phyloP scores from a whole-genome alignment of 2,797 vertebrate genomes.

The Coranthus polyacanthus region DNA sequence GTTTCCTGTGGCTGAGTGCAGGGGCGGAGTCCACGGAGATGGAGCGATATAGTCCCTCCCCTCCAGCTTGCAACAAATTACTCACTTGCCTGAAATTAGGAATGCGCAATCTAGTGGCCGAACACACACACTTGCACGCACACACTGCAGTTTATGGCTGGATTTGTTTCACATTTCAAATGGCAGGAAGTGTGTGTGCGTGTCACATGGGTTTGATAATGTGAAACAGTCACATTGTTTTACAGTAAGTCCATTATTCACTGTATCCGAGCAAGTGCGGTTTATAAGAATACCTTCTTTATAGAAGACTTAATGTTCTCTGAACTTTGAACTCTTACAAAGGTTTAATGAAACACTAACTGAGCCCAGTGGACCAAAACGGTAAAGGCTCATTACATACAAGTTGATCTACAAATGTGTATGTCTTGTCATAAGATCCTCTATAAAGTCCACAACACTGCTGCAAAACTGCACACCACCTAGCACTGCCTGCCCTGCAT shows the following conservation, averaged over 20 bases:
- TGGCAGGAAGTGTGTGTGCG: conserved; percentile 6
- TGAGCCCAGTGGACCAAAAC: not conserved
- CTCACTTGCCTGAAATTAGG: conserved; percentile 76
- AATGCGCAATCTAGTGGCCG: conserved; percentile 75
- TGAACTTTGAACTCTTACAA: conserved; percentile 13
- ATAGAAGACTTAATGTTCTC: not conserved
- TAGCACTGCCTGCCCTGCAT: no score
- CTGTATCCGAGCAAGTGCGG: not conserved
- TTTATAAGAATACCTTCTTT: not conserved
- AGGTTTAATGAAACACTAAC: conserved; percentile 3
- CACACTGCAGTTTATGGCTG: conserved; percentile 17
- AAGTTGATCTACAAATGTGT: not conserved
- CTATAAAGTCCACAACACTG: no score
- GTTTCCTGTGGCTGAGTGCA: conserved; percentile 85
- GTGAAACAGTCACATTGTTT: conserved; percentile 18
- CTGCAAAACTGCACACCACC: no score
- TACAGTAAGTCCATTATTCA: conserved; percentile 11
- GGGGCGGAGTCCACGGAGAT: conserved; percentile 81
- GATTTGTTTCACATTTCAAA: conserved; percentile 1
- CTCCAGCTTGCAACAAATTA: conserved; percentile 69
- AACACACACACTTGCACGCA: conserved; percentile 29
- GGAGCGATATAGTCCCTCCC: conserved; percentile 69
- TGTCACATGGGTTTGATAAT: conserved; percentile 23
- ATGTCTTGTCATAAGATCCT: no score
- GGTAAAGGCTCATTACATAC: not conserved